Evolutionary conservation across 2,888 invertebrate genomes (phyloP).

Genomic region (Drosophila eohydei): DNA sequence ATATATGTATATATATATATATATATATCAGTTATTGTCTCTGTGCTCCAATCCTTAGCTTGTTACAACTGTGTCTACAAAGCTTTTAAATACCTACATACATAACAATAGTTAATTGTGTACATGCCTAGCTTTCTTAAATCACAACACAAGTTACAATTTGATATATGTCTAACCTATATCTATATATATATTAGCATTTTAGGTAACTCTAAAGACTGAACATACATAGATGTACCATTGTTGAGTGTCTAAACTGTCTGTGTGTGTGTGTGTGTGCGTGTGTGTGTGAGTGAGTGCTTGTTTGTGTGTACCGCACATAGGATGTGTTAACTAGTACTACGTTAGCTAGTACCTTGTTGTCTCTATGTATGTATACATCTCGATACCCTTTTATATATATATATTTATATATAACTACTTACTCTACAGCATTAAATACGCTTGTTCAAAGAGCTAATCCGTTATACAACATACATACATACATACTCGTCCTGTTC

Average conservation of each 20-base stretch:
- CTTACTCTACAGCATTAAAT: neutral
- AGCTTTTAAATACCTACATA: constrained; percentile 18
- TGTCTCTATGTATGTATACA: constrained; percentile 21
- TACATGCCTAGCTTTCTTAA: constrained; percentile 26
- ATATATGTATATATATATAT: constrained; percentile 7
- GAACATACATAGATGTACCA: constrained; percentile 2
- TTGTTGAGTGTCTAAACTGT: no score
- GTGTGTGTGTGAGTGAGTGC: constrained; percentile 5
- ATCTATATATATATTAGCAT: constrained; percentile 2
- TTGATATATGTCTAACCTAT: neutral
- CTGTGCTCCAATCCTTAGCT: constrained; percentile 24
- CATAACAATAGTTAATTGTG: constrained; percentile 22
- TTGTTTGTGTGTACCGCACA: constrained; percentile 1
- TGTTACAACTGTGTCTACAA: constrained; percentile 32
- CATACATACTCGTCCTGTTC: constrained; percentile 1
- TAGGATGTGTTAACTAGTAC: constrained; percentile 11
- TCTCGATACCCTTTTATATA: neutral
- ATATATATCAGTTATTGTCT: constrained; percentile 15
- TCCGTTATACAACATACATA: neutral
- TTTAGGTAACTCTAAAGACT: constrained; percentile 3
- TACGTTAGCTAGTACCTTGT: constrained; percentile 19
- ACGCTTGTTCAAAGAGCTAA: neutral
- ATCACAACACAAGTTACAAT: constrained; percentile 9
- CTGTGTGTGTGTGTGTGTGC: neutral
- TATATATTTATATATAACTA: constrained; percentile 10